Evolutionary conservation across 2,888 invertebrate genomes (phyloP), one percentile per base, ranked within the genome.

Genomic region (Galerucella calmariensis): DNA sequence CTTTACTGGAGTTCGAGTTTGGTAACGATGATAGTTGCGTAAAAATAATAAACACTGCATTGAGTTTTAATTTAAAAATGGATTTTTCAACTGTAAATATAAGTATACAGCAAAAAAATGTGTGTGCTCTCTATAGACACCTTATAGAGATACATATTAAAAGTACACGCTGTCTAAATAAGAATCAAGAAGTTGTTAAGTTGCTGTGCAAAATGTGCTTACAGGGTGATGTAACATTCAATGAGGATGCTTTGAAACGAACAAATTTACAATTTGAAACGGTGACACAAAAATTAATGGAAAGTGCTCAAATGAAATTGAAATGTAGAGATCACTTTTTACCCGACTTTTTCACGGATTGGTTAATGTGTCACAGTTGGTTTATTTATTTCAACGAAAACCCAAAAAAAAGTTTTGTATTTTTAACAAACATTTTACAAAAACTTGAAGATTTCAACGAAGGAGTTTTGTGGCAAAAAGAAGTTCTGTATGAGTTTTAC

Each of bases 1-100:
- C 91, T 10, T 83, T 92, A 66, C 88, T 91, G 72, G 92, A 92
- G 83, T 87, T 87, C 69, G 91, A 91, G 84, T 84, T 89, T 48
- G 89, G 88, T 16, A 88, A 88, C 79, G 77, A 82, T 9, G 88
- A 89, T 14, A 87, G 82, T 59, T 89, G 89, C 72, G 78, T 89
- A n/a, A 89, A 88, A 78, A 89, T 91, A 67, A 86, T 92, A 51
- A 86, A 88, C 79, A 90, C 89, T 27, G 87, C 90, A 6, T 84
- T 90, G 75, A 81, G 83, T 68, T 86, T 86, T 68, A 84, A 85
- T 62, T 78, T 81, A 73, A 80, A 72, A 35, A 27, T 35, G 12
- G 76, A 79, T 62, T 81, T 85, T 27, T 80, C 81, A 27, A 77
- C 78, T 5, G 80, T 84, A 14, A 86, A 88, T 72, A 75, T 74